phyloP scores from a whole-genome alignment of 1,140 invertebrate genomes.

The Druon quercuslanigerum region DNA sequence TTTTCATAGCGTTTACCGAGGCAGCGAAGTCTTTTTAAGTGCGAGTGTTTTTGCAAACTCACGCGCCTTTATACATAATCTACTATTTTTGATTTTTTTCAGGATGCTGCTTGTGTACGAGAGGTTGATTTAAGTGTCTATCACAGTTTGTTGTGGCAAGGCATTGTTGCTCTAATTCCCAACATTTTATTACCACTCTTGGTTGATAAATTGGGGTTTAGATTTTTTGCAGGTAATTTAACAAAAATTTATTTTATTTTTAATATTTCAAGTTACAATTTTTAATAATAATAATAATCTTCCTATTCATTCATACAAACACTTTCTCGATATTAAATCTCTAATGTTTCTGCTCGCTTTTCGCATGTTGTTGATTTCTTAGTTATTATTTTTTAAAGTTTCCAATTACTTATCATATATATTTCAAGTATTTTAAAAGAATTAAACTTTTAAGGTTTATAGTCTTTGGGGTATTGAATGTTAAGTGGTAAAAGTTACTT shows the following conservation, averaged over 20 bases:
- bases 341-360: neutral
- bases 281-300: neutral
- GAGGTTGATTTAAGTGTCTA: neutral
- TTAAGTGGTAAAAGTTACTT: too few species aligned
- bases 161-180: neutral
- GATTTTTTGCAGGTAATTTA: slow-evolving; percentile 12
- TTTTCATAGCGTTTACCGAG: too few species aligned
- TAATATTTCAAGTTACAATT: neutral
- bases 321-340: neutral
- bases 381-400: too few species aligned
- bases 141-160: neutral
- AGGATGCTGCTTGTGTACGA: neutral
- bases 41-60: too few species aligned
- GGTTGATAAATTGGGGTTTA: neutral
- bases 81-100: neutral
- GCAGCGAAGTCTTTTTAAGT: too few species aligned
- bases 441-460: too few species aligned
- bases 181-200: neutral
- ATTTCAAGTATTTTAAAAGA: too few species aligned
- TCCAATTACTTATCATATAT: too few species aligned
- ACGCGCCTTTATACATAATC: too few species aligned
- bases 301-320: neutral
- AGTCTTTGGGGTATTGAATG: too few species aligned
- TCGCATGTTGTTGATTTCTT: too few species aligned
- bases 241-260: neutral